Evolutionary conservation across 2,797 vertebrate genomes (phyloP), one percentile per base, ranked within the genome.

Genomic region (Sarcoramphus papa): DNA sequence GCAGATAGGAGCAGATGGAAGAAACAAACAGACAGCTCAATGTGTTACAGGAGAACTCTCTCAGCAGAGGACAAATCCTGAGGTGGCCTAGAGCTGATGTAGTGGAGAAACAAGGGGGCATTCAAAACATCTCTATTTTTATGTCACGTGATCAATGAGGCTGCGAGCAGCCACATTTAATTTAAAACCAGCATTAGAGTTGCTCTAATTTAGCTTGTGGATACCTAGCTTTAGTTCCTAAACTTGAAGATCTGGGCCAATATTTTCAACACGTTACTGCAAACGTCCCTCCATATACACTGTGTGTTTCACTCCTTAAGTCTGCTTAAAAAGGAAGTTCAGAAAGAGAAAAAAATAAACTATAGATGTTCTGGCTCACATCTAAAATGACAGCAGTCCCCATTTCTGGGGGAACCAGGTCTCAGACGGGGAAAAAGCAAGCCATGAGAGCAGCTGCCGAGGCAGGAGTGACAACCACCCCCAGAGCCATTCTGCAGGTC

Each of bases 1-100:
- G 40, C 41, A 91, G 77, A 65, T 14, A 73, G 16, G 31, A 94
- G 85, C 91, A 97, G 89, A 88, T 90, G 85, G 92, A 81, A 90
- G 51, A 62, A 92, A 88, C 60, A 73, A 77, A 31, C 23, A 74
- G 78, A 35, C 69, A 93, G 77, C 74, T 88, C 77, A 21, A 2
- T 40, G 68, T 75, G 78, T 78, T 87, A 75, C 35, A 74, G 48
- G 74, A 92, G 75, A 93, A 51, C 31, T 94, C 92, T 74, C 60
- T 69, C 53, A 40, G 67, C 0, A 0, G n/a, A 81, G 78, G 64
- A 72, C 69, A 91, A 59, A 83, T 83, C 77, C 85, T 85, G 65
- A 88, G 24, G 33, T 62, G 57, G 54, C 65, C 76, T 50, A 60
- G 60, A 89, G 88, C 67, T 91, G 77, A 70, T 27, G 33, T 1